Base-by-base conservation (phyloP, 2,888 invertebrate genomes). In the Nemoura dubitans region DNA sequence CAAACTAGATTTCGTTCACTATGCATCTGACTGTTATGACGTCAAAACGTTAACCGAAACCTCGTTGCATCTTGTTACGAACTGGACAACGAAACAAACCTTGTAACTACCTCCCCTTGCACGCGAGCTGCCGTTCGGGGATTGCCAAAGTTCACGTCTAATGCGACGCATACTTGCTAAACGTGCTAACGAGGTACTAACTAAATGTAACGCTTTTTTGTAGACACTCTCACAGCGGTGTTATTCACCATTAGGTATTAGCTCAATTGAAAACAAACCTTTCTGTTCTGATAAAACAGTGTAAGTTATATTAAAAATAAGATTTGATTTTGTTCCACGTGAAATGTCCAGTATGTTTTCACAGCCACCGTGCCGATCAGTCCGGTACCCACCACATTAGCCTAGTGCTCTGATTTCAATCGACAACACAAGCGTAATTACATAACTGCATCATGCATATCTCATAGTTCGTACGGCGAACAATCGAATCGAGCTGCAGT, bases 341-440 rank as follows among this genome's bases (percentile, higher is more conserved):
- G 21, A 1, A 16, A 21, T 59, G 59, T 59, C 59, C 59, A 59
- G 21, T 10, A 21, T 21, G n/a, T 21, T 21, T 59, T 59, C 59
- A 59, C 59, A 59, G 59, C 59, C 59, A 7, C 59, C 59, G 59
- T 21, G 2, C 21, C 21, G 14, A 59, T 10, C 59, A 10, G 16
- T 10, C 14, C 59, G 59, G 59, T 59, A 59, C 59, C 59, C 59
- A 59, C 59, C 6, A 59, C 14, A 59, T 59, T 59, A 59, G 59
- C 59, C 59, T 59, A 59, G 59, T 59, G 59, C 59, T 59, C 59
- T 59, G 59, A 59, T 59, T 59, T 21, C 59, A 59, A 59, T 59
- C 59, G 59, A 1, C 59, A 59, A 10, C 59, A 59, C 59, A 59
- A 59, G 6, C 21, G 59, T 14, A 59, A 7, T 14, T 3, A 21